phyloP scores from a whole-genome alignment of 2,888 invertebrate genomes.

The Taphrorychus bicolor region DNA sequence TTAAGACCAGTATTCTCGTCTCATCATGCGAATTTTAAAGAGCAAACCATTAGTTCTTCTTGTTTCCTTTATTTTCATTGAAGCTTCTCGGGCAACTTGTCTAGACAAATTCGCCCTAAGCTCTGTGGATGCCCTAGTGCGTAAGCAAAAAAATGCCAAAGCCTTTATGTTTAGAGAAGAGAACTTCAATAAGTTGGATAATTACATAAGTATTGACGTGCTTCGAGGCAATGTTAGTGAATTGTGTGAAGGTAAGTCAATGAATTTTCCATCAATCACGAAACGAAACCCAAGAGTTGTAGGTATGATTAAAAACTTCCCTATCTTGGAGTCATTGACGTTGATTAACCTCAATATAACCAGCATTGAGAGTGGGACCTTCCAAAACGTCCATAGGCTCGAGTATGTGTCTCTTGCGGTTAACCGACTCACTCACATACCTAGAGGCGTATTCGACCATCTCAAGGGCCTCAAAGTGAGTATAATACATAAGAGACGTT shows the following conservation, averaged over 20 bases:
- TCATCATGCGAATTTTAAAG: neutral
- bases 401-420: slow-evolving; percentile 47
- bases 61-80: neutral
- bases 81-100: neutral
- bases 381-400: slow-evolving; percentile 47
- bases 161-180: slow-evolving; percentile 23
- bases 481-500: too few relatives aligned
- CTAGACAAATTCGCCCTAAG: slow-evolving; percentile 45
- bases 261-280: neutral
- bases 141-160: slow-evolving; percentile 14
- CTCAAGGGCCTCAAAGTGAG: slow-evolving; percentile 39
- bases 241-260: slow-evolving; percentile 46
- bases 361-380: slow-evolving; percentile 46
- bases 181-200: slow-evolving; percentile 43
- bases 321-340: slow-evolving; percentile 42
- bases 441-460: slow-evolving; percentile 45
- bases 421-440: slow-evolving; percentile 45
- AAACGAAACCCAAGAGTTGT: neutral
- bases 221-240: slow-evolving; percentile 46
- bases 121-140: slow-evolving; percentile 44
- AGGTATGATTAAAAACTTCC: slow-evolving; percentile 49
- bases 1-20: neutral
- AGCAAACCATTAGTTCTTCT: neutral
- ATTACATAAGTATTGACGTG: slow-evolving; percentile 44
- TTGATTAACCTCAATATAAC: slow-evolving; percentile 48